These are phyloP conservation scores for Sphecodes monilicornis DNA, from an alignment of 2,888 invertebrate species.

Conservation along the genomic window DNA sequence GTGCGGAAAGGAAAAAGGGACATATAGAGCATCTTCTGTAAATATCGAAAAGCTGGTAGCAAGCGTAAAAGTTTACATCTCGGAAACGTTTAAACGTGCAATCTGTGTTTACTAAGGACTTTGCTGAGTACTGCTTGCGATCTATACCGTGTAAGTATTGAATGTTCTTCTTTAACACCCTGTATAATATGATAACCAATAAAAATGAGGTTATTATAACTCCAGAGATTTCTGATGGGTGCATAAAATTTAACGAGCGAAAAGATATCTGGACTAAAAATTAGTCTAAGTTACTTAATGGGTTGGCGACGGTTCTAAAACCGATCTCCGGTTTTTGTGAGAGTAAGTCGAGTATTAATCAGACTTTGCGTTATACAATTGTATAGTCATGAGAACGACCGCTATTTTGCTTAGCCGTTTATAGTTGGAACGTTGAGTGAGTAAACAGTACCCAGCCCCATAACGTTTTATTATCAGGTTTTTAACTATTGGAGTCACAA, in stretches of 20 bases:
- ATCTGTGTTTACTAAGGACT: not conserved
- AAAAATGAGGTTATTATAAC: not conserved
- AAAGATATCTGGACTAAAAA: not conserved
- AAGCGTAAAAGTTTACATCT: not conserved
- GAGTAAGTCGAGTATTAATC: no score
- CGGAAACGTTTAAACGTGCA: not conserved
- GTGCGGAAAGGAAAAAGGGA: not conserved
- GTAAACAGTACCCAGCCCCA: no score
- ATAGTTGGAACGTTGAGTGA: no score
- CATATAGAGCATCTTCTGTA: not conserved
- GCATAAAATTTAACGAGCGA: not conserved
- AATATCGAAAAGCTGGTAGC: not conserved
- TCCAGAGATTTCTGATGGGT: no score
- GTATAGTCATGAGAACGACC: no score
- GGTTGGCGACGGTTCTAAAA: no score
- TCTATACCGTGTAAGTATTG: not conserved
- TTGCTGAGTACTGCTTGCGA: not conserved
- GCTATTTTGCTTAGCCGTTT: no score
- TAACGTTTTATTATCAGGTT: no score
- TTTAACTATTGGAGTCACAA: no score
- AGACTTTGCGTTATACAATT: no score
- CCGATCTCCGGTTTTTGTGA: no score
- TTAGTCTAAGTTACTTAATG: not conserved
- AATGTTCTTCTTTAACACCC: not conserved
- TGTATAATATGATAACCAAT: not conserved